These are phyloP conservation scores for Drosophila mulleri DNA, from an alignment of 2,888 invertebrate species.

Conservation along the genomic window DNA sequence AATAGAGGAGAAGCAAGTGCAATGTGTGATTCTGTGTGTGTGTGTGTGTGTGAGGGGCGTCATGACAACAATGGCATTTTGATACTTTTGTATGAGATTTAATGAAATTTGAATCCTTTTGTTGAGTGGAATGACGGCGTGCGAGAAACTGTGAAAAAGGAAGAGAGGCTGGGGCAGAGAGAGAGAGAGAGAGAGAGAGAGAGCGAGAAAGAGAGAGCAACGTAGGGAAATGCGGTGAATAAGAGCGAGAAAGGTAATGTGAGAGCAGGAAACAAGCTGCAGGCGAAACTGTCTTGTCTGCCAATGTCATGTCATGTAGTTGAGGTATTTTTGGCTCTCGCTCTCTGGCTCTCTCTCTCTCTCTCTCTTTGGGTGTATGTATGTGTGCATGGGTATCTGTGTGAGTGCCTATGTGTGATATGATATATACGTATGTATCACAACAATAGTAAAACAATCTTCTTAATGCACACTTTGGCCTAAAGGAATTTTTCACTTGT, in stretches of 20 bases:
- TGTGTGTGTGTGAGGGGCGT: conserved; percentile 24
- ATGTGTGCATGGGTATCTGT: conserved; percentile 10
- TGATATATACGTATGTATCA: conserved; percentile 55
- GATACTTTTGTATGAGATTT: conserved; percentile 81
- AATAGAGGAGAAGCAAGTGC: conserved; percentile 31
- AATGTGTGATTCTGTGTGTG: conserved; percentile 33
- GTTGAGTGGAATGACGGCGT: conserved; percentile 73
- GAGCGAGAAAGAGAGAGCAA: neutral
- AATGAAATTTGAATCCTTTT: conserved; percentile 82
- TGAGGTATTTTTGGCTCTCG: conserved; percentile 56
- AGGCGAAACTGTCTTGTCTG: conserved; percentile 61
- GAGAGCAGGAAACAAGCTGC: conserved; percentile 47
- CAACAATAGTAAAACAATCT: conserved; percentile 81
- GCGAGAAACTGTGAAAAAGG: conserved; percentile 23
- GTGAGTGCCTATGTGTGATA: conserved; percentile 23
- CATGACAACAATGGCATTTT: conserved; percentile 79
- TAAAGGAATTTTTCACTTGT: conserved; percentile 80
- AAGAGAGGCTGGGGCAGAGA: conserved; percentile 17
- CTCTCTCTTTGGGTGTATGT: neutral
- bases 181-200: conserved; percentile 2
- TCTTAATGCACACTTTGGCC: conserved; percentile 81
- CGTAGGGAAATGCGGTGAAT: neutral
- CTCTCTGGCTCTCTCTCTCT: neutral
- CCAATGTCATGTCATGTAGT: conserved; percentile 66
- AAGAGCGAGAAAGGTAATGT: conserved; percentile 5